phyloP scores from a whole-genome alignment of 2,888 invertebrate genomes.

The Pomacea canaliculata region DNA sequence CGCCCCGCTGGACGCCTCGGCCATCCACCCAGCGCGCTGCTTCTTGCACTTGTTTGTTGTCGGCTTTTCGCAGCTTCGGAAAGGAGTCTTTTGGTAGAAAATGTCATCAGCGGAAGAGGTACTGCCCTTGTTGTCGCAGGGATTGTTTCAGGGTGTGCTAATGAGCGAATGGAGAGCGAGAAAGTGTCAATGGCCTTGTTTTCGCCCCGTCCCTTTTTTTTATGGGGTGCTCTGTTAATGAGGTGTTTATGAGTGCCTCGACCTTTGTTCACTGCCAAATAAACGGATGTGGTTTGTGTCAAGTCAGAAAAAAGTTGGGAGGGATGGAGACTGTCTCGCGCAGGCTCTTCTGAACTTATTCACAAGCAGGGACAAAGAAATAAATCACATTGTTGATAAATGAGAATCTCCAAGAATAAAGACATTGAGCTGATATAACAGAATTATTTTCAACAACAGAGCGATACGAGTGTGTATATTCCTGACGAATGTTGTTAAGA shows the following conservation, averaged over 20 bases:
- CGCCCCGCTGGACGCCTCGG: neutral
- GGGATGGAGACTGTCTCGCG: too few relatives aligned
- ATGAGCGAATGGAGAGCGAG: neutral
- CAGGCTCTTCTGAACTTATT: too few relatives aligned
- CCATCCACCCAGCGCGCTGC: conserved; percentile 10
- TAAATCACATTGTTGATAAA: too few relatives aligned
- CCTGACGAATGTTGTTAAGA: too few relatives aligned
- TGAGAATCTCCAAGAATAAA: too few relatives aligned
- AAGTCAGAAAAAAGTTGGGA: too few relatives aligned
- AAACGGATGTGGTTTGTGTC: too few relatives aligned
- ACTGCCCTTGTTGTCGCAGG: conserved; percentile 13
- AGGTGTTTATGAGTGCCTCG: neutral
- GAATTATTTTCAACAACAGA: too few relatives aligned
- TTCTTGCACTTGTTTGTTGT: conserved; percentile 17
- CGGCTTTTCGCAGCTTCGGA: conserved; percentile 3
- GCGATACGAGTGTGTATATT: too few relatives aligned
- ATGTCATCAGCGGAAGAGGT: neutral
- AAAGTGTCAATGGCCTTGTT: neutral
- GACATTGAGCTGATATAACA: too few relatives aligned
- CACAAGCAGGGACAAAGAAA: too few relatives aligned
- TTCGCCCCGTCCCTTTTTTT: neutral
- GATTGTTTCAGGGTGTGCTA: conserved; percentile 9
- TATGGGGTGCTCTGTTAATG: neutral
- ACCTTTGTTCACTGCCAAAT: neutral
- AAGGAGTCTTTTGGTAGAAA: neutral